These are phyloP conservation scores for Chymomyza costata DNA, from an alignment of 1,140 invertebrate genomes.

Conservation along the genomic window DNA sequence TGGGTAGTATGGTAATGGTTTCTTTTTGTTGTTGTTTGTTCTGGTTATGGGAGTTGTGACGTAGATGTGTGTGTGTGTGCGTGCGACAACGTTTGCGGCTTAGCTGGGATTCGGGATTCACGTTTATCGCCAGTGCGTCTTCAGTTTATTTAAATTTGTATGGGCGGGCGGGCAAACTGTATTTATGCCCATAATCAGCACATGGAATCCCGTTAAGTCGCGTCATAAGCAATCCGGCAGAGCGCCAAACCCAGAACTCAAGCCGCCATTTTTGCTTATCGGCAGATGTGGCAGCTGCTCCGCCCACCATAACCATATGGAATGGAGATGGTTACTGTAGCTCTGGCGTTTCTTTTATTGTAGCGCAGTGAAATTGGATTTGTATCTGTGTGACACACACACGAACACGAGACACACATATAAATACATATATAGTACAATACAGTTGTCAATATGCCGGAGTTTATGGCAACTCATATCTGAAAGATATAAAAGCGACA, in stretches of 20 bases:
- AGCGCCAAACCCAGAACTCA: too few relatives aligned
- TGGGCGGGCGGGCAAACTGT: constrained; percentile 12
- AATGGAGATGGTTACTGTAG: constrained; percentile 16
- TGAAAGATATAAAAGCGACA: constrained; percentile 56
- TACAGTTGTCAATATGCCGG: constrained; percentile 35
- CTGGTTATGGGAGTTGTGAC: too few relatives aligned
- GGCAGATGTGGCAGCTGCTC: constrained; percentile 23
- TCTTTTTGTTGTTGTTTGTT: too few relatives aligned
- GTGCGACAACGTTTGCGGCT: constrained; percentile 44
- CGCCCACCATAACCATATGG: constrained; percentile 27
- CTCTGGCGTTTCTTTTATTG: constrained; percentile 48
- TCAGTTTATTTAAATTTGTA: constrained; percentile 63
- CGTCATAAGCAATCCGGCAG: constrained; percentile 56
- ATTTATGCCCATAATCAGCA: constrained; percentile 64
- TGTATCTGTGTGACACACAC: constrained; percentile 45
- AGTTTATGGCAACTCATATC: constrained; percentile 73
- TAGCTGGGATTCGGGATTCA: constrained; percentile 54
- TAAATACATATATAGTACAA: constrained; percentile 21
- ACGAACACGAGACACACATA: constrained; percentile 19
- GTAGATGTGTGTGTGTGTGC: too few relatives aligned
- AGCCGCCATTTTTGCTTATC: constrained; percentile 70
- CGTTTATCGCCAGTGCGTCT: too few relatives aligned
- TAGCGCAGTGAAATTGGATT: constrained; percentile 67
- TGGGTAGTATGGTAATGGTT: too few relatives aligned
- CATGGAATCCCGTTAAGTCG: constrained; percentile 67